phyloP scores from a whole-genome alignment of 2,113 vertebrate species.

The Esox niger region DNA sequence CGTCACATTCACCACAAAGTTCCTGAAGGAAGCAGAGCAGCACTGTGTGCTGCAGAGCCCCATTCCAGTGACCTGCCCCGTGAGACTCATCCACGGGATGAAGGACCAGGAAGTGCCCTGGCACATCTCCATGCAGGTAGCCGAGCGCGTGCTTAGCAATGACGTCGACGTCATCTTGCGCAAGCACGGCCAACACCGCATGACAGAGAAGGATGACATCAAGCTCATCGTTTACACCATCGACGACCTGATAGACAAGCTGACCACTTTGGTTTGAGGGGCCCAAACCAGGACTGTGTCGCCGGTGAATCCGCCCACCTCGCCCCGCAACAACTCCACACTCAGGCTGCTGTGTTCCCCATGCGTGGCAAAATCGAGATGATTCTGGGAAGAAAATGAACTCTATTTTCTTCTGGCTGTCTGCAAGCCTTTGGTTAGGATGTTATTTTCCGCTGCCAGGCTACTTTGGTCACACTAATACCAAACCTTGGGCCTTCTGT shows the following conservation, averaged over 20 bases:
- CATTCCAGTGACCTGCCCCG: constrained; percentile 76
- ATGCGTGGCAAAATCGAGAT: neutral
- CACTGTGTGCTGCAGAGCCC: constrained; percentile 79
- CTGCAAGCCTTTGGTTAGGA: neutral
- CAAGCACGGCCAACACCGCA: constrained; percentile 76
- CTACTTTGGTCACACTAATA: neutral
- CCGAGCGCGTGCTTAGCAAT: constrained; percentile 71
- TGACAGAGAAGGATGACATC: constrained; percentile 80
- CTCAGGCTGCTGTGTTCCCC: neutral
- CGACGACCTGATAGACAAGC: constrained; percentile 65
- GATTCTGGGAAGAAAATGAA: neutral
- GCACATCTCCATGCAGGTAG: constrained; percentile 81
- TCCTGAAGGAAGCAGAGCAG: constrained; percentile 80
- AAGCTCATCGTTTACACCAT: constrained; percentile 83
- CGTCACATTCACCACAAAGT: constrained; percentile 65
- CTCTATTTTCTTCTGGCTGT: neutral
- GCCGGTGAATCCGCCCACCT: neutral
- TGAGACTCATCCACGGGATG: constrained; percentile 81
- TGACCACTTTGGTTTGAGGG: constrained; percentile 6
- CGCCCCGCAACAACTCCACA: neutral
- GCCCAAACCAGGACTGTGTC: neutral
- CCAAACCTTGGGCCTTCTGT: neutral
- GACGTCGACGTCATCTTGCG: constrained; percentile 82
- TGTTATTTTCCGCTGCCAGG: neutral
- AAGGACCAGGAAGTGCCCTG: constrained; percentile 76